Base-by-base conservation (phyloP, 2,797 vertebrate genomes). In the Oreochromis mossambicus region DNA sequence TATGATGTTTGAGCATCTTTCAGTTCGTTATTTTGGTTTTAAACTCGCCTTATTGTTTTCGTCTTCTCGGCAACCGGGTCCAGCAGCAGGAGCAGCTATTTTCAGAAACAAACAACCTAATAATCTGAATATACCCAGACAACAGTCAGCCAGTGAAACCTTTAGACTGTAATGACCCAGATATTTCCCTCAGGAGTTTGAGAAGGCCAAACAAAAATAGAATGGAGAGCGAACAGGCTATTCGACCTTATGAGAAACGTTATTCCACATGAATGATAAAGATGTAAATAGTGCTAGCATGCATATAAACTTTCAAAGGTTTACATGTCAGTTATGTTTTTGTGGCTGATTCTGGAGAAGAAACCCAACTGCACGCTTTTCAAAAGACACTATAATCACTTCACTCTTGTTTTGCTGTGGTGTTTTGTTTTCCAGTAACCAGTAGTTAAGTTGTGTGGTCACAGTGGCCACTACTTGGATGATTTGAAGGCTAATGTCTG, bases 1-100 rank as follows among this genome's bases (percentile, higher is more conserved):
- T 32, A 75, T 5, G 15, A 32, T n/a, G 43, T 50, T 50, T 75
- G 46, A 19, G 26, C 17, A 50, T 19, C 17, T 75, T 75, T 75
- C 70, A 75, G 70, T 75, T 75, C 7, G 0, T 75, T 75, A 50
- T 75, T 75, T n/a, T 75, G 43, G 0, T 50, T 75, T 50, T 50
- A 75, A 8, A 13, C 68, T 43, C 8, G 5, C 63, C 19, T 32
- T 73, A 48, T 29, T 43, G 38, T 43, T 70, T 68, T 26, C 1
- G 0, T 66, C 26, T 73, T 48, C 24, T 48, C 15, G 0, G 4
- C 15, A 32, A 32, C 24, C 13, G 26, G 3, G 26, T 32, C 70
- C 68, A 63, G 17, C 56, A 63, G 9, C 26, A 4, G 32, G 17
- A 48, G 14, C 5, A 68, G 63, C 38, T 43, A 24, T 41, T 24